Evolutionary conservation across 2,888 invertebrate species (phyloP), one percentile per base, ranked within the genome.

Genomic region (Drosophila neoperkinsi): DNA sequence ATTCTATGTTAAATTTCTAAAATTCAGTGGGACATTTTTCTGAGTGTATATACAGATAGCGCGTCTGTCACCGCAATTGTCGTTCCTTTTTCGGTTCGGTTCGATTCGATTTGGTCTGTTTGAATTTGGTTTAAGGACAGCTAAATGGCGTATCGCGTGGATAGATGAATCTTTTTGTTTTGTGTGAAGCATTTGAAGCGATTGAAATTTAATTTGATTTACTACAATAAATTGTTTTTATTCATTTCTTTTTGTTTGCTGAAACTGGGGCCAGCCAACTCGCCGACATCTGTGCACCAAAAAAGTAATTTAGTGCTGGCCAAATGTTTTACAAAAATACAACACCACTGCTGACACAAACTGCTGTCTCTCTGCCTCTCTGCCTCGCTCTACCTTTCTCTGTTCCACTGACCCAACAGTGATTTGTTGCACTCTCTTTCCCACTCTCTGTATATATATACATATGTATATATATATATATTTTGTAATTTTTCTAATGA

Each of bases 401-500:
- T 28, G 10, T 34, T 43, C 50, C 13, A 43, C 58, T 25, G 16
- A 38, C 62, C 46, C 46, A 25, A 46, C 25, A 25, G 66, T 68
- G 67, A 67, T 68, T 75, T 78, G 75, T 64, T 67, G 75, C 67
- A 57, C 55, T 67, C 55, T 68, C 58, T 53, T 62, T 18, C 34
- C 25, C 10, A 50, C n/a, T 41, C n/a, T 11, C 11, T 13, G 3
- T 13, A 18, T 41, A 56, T 57, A 70, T 69, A 59, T 71, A 76
- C 77, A 77, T 73, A 77, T 77, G 25, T 25, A 16, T 63, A 51
- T 58, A 71, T 67, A 62, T 74, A 89, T 84, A 79, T 80, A 81
- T 81, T 87, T 85, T 84, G 87, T 87, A 91, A 91, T 88, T 90
- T 90, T 91, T 88, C 84, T 91, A 91, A 91, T 90, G 91, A 91